Conservation (phyloP, 2,113 vertebrate genomes). For the Aplodontia rufa region DNA sequence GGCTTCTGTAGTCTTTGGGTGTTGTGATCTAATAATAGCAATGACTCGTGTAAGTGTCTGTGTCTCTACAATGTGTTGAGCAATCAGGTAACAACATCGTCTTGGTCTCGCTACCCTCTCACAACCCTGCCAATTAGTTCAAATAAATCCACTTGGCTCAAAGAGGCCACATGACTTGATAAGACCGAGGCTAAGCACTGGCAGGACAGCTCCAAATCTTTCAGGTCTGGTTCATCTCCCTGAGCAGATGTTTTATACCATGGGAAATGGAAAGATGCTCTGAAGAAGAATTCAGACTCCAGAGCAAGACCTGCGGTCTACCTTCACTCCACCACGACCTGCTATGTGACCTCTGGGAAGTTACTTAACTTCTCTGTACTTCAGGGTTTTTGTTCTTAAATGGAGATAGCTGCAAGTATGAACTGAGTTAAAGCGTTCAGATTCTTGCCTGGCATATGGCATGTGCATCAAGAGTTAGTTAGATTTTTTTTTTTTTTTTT, state of each 20-base stretch:
- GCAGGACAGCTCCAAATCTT: neutral
- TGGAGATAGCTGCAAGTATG: neutral
- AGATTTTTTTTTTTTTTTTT: neutral
- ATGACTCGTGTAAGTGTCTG: neutral
- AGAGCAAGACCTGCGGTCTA: neutral
- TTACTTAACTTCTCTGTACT: conserved; percentile 14
- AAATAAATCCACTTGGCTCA: neutral
- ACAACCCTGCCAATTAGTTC: neutral
- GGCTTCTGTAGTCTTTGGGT: neutral
- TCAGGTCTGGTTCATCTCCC: neutral
- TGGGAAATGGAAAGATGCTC: neutral
- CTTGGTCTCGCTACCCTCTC: neutral
- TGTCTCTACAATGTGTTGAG: neutral
- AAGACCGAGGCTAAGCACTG: rapidly evolving
- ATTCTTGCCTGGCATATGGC: neutral
- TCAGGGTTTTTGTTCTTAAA: neutral
- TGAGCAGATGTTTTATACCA: neutral
- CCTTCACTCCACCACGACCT: neutral
- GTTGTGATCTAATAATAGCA: neutral
- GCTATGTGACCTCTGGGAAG: neutral
- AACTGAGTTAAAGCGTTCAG: neutral
- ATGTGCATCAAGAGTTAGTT: neutral
- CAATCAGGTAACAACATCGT: neutral
- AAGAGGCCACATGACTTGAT: neutral
- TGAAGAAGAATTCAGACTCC: neutral